phyloP scores from a whole-genome alignment of 2,113 vertebrate genomes.

The Oceanodroma tethys region DNA sequence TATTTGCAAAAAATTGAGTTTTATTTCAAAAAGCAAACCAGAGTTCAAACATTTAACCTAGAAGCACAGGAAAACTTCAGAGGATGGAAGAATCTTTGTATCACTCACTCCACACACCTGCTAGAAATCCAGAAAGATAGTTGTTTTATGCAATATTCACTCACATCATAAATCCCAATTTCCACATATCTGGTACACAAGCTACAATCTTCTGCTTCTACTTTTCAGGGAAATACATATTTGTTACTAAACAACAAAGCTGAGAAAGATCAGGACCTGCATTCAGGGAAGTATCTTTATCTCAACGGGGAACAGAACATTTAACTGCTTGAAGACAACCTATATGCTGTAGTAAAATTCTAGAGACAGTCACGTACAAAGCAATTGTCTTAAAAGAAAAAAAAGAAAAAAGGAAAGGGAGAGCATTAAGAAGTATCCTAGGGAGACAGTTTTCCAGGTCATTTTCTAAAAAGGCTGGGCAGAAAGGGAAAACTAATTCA shows the following conservation, averaged over 20 bases:
- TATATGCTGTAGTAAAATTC: neutral
- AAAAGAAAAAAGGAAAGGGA: neutral
- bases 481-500: neutral
- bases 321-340: neutral
- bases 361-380: neutral
- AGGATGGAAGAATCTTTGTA: neutral
- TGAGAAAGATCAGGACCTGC: neutral
- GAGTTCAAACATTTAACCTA: neutral
- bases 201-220: neutral
- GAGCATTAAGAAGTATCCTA: neutral
- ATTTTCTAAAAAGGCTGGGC: neutral
- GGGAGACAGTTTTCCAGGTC: neutral
- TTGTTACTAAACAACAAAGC: neutral
- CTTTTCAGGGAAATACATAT: neutral
- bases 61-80: neutral
- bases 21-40: neutral
- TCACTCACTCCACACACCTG: neutral
- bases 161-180: neutral
- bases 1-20: neutral
- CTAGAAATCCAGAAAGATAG: neutral
- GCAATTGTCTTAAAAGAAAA: neutral
- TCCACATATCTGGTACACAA: neutral
- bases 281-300: neutral
- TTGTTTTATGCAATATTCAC: neutral
- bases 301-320: neutral